phyloP scores from a whole-genome alignment of 2,888 invertebrate genomes.

The Baronia brevicornis region DNA sequence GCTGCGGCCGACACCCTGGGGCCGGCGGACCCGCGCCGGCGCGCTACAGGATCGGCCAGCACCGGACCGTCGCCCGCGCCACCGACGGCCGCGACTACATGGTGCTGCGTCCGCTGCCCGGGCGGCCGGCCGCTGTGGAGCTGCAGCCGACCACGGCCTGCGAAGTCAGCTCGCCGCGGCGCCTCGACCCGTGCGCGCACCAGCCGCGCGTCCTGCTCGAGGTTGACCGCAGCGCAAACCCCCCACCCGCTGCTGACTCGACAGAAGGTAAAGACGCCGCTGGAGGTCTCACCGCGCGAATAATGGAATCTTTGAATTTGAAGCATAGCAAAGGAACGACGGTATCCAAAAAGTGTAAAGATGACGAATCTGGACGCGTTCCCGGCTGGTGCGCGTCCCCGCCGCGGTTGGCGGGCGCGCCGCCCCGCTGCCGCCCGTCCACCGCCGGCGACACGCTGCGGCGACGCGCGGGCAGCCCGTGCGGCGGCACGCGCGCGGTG shows the following conservation, averaged over 20 bases:
- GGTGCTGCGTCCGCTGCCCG: slow-evolving; percentile 13
- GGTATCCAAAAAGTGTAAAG: slow-evolving; percentile 12
- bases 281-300: slow-evolving; percentile 16
- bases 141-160: too few species aligned
- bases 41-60: slow-evolving; percentile 19
- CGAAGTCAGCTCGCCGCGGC: slow-evolving; percentile 16
- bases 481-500: slow-evolving; percentile 1
- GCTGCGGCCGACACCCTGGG: slow-evolving; percentile 19
- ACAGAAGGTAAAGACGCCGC: not conserved
- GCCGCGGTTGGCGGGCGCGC: slow-evolving; percentile 15
- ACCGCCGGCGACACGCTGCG: slow-evolving; percentile 4
- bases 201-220: slow-evolving; percentile 34
- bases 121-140: slow-evolving; percentile 1
- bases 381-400: slow-evolving; percentile 20
- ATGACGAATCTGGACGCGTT: slow-evolving; percentile 5
- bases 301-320: slow-evolving; percentile 22
- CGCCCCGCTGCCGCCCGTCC: slow-evolving; percentile 19
- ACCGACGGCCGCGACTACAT: slow-evolving; percentile 32
- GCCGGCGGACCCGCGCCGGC: slow-evolving; percentile 11
- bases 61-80: slow-evolving; percentile 30
- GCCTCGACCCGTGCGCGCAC: slow-evolving; percentile 45
- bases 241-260: not conserved
- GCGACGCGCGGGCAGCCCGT: slow-evolving; percentile 6
- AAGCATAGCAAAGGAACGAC: slow-evolving; percentile 9
- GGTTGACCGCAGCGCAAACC: slow-evolving; percentile 29